Evolutionary conservation across 2,888 invertebrate genomes (phyloP), one percentile per base, ranked within the genome.

Genomic region (Gastrophysa polygoni): DNA sequence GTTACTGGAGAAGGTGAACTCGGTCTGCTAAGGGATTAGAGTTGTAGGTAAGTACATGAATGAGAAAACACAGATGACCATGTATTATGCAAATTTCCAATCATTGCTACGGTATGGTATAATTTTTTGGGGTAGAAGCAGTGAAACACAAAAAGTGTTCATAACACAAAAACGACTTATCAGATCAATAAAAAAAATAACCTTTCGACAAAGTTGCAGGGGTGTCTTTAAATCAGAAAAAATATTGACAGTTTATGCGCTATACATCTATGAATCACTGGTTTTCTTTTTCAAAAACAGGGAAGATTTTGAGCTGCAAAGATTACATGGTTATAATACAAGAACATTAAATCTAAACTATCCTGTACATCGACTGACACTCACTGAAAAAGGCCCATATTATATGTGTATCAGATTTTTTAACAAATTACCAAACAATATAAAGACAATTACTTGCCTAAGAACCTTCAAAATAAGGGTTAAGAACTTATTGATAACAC

Each of bases 1-100:
- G 3, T n/a, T 51, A 51, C 1, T 32, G 10, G n/a, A 51, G 20
- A 24, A 51, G 17, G 11, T 32, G 3, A n/a, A 16, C 7, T 32
- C 29, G 11, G 17, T 51, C 1, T 32, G 51, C 16, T 51, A 51
- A 32, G 29, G 29, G 2, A 51, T 51, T 6, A 51, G 51, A 16
- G 51, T 51, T 1, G 51, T 51, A 10, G 17, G 32, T 6, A 51
- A 7, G 11, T 32, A 51, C 1, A 28, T 32, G 32, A 2, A 32
- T 14, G 14, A 28, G n/a, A 51, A 32, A 16, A 29, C 51, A 16
- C 17, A 16, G 6, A 51, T 14, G 14, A 51, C 32, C 1, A 1
- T 51, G 10, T 51, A 51, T 29, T 32, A 7, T 29, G 51, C 29
- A 16, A 51, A 51, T 28, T 51, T 51, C 11, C 16, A 51, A 11